Evolutionary conservation across 2,113 vertebrate genomes (phyloP).

Genomic region (Leptobrachium ailaonicum): DNA sequence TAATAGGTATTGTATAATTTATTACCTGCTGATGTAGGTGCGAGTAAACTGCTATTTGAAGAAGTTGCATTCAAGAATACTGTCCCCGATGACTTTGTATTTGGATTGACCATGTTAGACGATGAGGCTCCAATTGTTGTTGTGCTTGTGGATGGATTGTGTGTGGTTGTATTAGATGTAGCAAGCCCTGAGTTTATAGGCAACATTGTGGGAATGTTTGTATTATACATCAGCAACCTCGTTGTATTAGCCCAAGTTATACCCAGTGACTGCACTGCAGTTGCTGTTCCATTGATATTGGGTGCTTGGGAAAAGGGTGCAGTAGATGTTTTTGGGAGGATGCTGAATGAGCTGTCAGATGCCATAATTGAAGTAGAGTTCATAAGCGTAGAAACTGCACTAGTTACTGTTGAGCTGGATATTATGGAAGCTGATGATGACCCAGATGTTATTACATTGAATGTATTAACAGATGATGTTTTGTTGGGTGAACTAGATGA

Average conservation of each 20-base stretch:
- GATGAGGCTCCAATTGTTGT: no score
- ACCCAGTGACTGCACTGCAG: neutral
- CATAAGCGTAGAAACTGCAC: neutral
- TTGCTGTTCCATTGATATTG: neutral
- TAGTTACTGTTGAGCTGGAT: neutral
- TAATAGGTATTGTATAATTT: no score
- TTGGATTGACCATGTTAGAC: no score
- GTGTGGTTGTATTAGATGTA: neutral
- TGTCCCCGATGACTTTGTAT: no score
- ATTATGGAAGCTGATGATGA: neutral
- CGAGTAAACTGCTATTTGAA: no score
- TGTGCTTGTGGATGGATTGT: no score
- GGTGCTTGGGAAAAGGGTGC: neutral
- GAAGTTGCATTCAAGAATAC: no score
- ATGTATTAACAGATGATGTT: neutral
- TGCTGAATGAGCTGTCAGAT: neutral
- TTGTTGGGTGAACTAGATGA: no score
- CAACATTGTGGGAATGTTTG: neutral
- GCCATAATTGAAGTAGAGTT: neutral
- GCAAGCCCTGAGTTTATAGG: neutral
- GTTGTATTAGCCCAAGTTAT: neutral
- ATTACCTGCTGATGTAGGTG: slow-evolving; percentile 9
- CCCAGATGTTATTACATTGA: neutral
- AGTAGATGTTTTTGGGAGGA: neutral
- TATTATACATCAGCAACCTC: neutral